Conservation (phyloP, 2,797 vertebrate genomes). For the Chaenodraco wilsoni region DNA sequence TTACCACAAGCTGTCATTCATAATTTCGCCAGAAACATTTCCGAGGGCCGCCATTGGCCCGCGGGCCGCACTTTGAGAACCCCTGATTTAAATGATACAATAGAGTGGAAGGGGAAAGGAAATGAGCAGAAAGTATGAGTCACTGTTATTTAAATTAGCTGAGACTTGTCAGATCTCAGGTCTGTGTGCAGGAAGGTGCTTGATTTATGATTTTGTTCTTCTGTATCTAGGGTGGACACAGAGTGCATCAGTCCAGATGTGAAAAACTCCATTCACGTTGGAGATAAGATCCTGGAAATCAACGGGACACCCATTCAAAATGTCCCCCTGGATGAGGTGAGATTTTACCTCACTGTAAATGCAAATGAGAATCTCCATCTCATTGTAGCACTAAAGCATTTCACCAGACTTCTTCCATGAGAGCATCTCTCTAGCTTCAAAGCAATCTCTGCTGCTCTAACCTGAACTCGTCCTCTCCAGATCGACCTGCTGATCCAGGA, state of each 20-base stretch:
- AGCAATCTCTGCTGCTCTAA: slow-evolving; percentile 1
- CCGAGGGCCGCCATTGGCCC: too few relatives aligned
- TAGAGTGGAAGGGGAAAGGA: slow-evolving; percentile 22
- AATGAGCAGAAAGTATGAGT: slow-evolving; percentile 20
- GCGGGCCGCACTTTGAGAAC: too few relatives aligned
- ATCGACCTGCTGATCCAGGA: slow-evolving; percentile 96
- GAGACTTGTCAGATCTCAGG: slow-evolving; percentile 22
- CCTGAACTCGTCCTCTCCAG: slow-evolving; percentile 70
- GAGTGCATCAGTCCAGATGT: slow-evolving; percentile 96
- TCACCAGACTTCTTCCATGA: neutral
- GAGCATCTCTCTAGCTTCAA: neutral
- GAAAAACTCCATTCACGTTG: slow-evolving; percentile 96
- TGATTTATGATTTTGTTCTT: neutral
- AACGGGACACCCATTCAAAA: slow-evolving; percentile 96
- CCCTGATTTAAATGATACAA: slow-evolving; percentile 42
- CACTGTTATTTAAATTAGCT: slow-evolving; percentile 44
- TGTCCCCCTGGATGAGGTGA: slow-evolving; percentile 94
- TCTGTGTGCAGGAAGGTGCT: slow-evolving; percentile 13
- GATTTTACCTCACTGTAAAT: neutral
- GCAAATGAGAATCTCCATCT: neutral
- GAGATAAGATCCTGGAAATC: slow-evolving; percentile 96
- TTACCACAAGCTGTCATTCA: too few relatives aligned
- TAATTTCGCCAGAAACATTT: too few relatives aligned
- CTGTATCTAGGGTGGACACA: slow-evolving; percentile 86
- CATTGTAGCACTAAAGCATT: neutral